phyloP scores from a whole-genome alignment of 1,140 invertebrate species.

The Caerostris darwini region DNA sequence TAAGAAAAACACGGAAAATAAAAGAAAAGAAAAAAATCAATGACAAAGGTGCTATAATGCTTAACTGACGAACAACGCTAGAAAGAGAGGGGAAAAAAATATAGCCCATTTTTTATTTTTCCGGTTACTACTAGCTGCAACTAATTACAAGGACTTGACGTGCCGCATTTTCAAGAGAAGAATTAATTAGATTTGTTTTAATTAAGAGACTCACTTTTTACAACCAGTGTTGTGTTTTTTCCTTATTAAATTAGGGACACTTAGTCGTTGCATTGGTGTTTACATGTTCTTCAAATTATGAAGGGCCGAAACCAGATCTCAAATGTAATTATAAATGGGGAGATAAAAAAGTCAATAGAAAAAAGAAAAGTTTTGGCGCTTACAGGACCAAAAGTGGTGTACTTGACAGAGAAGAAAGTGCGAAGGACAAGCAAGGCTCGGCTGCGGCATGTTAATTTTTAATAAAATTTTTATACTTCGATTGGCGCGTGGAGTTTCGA shows the following conservation, averaged over 20 bases:
- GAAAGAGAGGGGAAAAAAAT: background rate
- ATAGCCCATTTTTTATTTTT: conserved; percentile 4
- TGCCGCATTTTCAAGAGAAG: background rate
- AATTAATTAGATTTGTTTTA: conserved; percentile 21
- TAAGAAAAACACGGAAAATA: background rate
- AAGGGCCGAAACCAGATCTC: conserved; percentile 2
- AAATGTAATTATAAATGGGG: conserved; percentile 20
- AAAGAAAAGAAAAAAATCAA: background rate
- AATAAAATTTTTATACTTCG: background rate
- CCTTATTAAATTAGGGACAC: conserved; percentile 6
- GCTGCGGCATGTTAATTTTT: background rate
- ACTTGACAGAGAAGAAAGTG: background rate
- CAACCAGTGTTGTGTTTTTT: conserved; percentile 14
- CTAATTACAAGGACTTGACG: conserved; percentile 32
- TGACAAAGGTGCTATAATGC: conserved; percentile 30
- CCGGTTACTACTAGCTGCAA: background rate
- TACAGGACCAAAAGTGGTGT: background rate
- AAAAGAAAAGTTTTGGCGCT: too few relatives aligned
- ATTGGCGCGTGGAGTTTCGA: too few relatives aligned
- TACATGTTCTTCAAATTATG: conserved; percentile 7
- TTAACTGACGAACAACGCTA: background rate
- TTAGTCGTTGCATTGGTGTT: conserved; percentile 21
- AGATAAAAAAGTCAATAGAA: background rate
- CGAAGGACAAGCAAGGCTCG: background rate
- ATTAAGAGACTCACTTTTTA: conserved; percentile 7